Conservation (phyloP, 1,140 invertebrate genomes). For the Dinoponera quadriceps region DNA sequence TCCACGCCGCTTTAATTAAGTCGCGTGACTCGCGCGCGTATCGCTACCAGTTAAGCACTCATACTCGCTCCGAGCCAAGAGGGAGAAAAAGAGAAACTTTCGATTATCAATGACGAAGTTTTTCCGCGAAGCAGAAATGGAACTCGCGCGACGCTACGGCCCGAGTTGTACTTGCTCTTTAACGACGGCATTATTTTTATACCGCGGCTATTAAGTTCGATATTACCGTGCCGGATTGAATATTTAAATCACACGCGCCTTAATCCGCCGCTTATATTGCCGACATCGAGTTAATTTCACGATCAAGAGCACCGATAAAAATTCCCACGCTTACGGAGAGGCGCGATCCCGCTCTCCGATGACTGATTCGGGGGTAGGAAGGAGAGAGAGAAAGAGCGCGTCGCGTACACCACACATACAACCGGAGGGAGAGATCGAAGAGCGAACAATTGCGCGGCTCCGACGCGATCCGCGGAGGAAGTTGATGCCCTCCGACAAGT, state of each 20-base stretch:
- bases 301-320: not conserved
- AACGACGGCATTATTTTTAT: not conserved
- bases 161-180: not conserved
- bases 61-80: not conserved
- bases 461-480: not conserved
- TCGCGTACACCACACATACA: not conserved
- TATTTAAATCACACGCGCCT: not conserved
- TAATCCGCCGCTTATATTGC: not conserved
- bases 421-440: not conserved
- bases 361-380: no score
- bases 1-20: constrained; percentile 43
- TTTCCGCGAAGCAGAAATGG: not conserved
- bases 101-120: constrained; percentile 7
- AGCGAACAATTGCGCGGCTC: constrained; percentile 27
- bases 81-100: not conserved
- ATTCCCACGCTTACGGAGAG: not conserved
- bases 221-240: not conserved
- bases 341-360: not conserved
- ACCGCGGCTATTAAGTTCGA: constrained; percentile 1
- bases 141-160: not conserved
- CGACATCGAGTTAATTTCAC: constrained; percentile 4
- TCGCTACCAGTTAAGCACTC: not conserved
- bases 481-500: constrained; percentile 41
- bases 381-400: not conserved
- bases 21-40: constrained; percentile 40